These are phyloP conservation scores for Martes martes DNA, from an alignment of 2,113 vertebrate species.

Conservation along the genomic window DNA sequence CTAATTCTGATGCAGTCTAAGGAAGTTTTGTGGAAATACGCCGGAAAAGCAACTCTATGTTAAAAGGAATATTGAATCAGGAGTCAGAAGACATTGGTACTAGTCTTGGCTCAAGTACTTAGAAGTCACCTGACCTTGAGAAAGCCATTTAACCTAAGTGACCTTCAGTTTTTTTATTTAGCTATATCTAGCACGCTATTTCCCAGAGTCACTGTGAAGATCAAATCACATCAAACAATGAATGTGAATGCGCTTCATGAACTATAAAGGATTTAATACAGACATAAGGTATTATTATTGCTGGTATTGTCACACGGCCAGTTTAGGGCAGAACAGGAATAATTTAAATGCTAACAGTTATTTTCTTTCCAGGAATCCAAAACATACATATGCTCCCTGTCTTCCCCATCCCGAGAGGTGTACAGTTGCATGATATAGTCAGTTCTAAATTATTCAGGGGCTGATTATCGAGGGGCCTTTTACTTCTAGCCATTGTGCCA, in stretches of 20 bases:
- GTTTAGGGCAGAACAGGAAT: background rate
- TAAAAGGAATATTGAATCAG: constrained; percentile 22
- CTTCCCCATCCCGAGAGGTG: background rate
- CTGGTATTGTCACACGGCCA: background rate
- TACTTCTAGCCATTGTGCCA: background rate
- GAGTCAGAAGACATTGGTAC: background rate
- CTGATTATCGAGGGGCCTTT: background rate
- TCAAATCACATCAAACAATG: constrained; percentile 27
- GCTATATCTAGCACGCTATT: background rate
- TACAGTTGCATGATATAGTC: background rate
- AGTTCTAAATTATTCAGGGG: background rate
- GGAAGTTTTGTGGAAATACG: background rate
- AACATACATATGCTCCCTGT: background rate
- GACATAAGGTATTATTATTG: background rate
- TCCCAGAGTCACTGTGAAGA: background rate
- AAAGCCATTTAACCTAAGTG: background rate
- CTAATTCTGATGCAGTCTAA: background rate
- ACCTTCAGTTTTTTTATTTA: constrained; percentile 20
- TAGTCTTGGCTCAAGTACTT: background rate
- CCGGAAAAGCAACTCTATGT: background rate
- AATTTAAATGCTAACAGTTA: background rate
- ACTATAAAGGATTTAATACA: background rate
- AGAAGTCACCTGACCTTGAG: background rate
- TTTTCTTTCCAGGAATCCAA: background rate
- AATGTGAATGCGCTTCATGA: constrained; percentile 10